phyloP scores from a whole-genome alignment of 2,888 invertebrate genomes.

The Acronicta aceris region DNA sequence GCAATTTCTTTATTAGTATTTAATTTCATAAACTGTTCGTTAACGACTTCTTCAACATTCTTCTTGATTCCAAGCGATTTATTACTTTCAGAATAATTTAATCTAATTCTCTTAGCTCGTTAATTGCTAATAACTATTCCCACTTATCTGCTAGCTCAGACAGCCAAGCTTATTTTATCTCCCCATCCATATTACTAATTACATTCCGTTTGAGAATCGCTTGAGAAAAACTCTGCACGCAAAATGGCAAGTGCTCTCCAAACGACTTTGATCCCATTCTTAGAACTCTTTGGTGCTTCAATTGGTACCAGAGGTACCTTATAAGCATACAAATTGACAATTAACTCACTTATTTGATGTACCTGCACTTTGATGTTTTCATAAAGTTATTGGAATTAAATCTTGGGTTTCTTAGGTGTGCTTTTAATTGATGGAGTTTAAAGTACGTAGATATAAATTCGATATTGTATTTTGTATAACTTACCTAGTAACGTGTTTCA shows the following conservation, averaged over 20 bases:
- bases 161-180: constrained; percentile 23
- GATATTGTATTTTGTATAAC: no score
- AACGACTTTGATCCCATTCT: constrained; percentile 24
- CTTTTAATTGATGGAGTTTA: constrained; percentile 21
- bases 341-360: neutral
- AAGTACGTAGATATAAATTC: constrained; percentile 7
- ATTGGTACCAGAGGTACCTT: neutral
- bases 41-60: neutral
- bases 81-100: constrained; percentile 27
- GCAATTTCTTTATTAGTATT: neutral
- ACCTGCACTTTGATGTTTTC: neutral
- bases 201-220: constrained; percentile 31
- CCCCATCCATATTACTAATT: constrained; percentile 33
- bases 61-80: constrained; percentile 23
- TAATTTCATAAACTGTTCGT: neutral
- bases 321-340: constrained; percentile 9
- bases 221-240: constrained; percentile 34
- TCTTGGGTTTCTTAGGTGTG: no score
- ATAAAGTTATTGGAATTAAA: neutral
- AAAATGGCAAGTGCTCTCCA: constrained; percentile 20
- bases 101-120: constrained; percentile 26
- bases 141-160: constrained; percentile 43
- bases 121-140: constrained; percentile 37
- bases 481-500: no score
- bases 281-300: constrained; percentile 12